Evolutionary conservation across 2,113 vertebrate species (phyloP).

Genomic region (Riparia riparia): DNA sequence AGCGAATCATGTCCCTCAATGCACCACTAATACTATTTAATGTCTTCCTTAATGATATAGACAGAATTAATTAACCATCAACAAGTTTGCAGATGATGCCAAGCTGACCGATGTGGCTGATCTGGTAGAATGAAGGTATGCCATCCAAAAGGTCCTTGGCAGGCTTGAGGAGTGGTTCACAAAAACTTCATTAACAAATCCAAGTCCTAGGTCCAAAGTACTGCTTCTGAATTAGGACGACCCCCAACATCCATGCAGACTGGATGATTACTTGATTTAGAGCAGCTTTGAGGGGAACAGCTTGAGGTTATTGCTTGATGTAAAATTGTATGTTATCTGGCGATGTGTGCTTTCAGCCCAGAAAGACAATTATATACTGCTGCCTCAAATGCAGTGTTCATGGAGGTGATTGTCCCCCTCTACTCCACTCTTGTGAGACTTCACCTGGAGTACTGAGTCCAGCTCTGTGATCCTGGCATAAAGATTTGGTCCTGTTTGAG

Average conservation of each 20-base stretch:
- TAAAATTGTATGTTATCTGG: neutral
- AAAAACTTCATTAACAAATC: neutral
- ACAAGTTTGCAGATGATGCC: neutral
- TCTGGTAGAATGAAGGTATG: neutral
- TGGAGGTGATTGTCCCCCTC: neutral
- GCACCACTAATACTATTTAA: neutral
- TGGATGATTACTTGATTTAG: neutral
- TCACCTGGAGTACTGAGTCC: neutral
- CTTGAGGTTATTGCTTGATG: neutral
- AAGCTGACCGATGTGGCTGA: neutral
- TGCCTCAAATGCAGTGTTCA: neutral
- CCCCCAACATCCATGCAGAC: accelerated
- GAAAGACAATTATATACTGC: neutral
- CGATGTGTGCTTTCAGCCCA: neutral
- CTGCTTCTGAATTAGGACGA: neutral
- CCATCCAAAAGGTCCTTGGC: neutral
- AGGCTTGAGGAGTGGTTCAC: neutral
- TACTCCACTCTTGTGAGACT: neutral
- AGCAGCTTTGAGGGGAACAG: neutral
- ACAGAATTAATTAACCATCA: neutral
- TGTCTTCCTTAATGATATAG: neutral
- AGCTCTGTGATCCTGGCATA: neutral
- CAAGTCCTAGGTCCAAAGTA: neutral
- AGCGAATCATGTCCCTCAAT: neutral
- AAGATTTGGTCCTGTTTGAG: neutral